Conservation (phyloP, 2,797 vertebrate genomes). For the Propithecus perrieri region DNA sequence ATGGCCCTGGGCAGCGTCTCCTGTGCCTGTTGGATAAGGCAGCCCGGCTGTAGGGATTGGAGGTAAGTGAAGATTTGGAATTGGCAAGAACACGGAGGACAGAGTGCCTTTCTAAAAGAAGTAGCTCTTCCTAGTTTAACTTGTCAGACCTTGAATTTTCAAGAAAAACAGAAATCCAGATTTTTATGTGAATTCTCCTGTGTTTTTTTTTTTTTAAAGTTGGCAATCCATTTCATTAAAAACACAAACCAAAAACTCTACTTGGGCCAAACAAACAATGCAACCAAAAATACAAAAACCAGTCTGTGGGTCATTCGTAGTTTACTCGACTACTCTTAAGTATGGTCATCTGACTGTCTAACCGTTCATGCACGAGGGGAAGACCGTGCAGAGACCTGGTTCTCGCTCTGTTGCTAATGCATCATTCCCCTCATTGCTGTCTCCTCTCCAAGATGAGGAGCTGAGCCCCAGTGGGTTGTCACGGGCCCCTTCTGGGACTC, state of each 20-base stretch:
- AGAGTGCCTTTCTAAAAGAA: too few species aligned
- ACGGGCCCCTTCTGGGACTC: background rate
- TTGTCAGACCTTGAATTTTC: background rate
- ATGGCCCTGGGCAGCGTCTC: fast-evolving
- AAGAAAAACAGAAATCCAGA: background rate
- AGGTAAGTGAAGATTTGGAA: background rate
- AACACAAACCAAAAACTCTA: background rate
- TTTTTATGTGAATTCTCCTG: background rate
- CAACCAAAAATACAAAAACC: background rate
- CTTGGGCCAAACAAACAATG: background rate
- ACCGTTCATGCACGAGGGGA: background rate
- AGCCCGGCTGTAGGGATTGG: background rate
- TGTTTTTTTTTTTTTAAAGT: background rate
- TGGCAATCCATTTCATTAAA: background rate
- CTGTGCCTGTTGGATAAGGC: background rate
- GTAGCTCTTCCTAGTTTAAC: background rate
- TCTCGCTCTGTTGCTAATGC: fast-evolving
- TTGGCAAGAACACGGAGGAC: fast-evolving
- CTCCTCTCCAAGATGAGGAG: background rate
- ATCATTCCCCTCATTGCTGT: background rate
- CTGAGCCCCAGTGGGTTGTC: too few species aligned
- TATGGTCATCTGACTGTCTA: too few species aligned
- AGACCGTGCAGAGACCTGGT: background rate
- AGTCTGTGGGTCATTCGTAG: background rate
- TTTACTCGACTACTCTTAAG: fast-evolving